A percentile compares a stretch with the other conserved stretches of the same genome.
phyloP scores from a whole-genome alignment of 2,113 vertebrate genomes.

The Lipotes vexillifer region DNA sequence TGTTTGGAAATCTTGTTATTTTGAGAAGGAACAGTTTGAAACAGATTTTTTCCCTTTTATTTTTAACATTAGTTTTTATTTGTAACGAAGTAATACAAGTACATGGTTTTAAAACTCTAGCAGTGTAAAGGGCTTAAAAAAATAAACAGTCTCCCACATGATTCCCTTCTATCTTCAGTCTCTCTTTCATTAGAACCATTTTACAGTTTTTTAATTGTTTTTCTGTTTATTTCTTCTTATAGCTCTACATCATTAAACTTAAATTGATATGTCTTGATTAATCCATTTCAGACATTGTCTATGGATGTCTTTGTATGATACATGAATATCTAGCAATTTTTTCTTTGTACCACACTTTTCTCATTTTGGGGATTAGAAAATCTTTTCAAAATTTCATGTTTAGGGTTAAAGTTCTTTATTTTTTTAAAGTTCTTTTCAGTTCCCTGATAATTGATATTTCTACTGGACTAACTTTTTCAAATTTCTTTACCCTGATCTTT shows the following conservation, averaged over 20 bases:
- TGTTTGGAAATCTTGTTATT: conserved; percentile 15
- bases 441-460: not conserved
- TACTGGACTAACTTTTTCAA: not conserved
- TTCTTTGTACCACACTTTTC: not conserved
- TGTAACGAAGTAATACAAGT: not conserved
- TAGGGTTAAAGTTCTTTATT: not conserved
- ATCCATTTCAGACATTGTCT: not conserved
- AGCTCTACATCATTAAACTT: not conserved
- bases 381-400: not conserved
- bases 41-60: not conserved
- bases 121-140: not conserved
- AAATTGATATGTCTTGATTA: not conserved
- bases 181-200: not conserved
- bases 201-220: not conserved
- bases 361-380: not conserved
- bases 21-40: conserved; percentile 16
- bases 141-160: not conserved
- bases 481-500: not conserved
- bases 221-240: not conserved
- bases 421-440: not conserved
- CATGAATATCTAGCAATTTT: not conserved
- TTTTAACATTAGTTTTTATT: not conserved
- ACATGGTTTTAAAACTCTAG: not conserved
- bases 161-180: not conserved
- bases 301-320: not conserved